Base-by-base conservation (phyloP, 92 coral and sea anemone species). In the Zoanthus sansibaricus region DNA sequence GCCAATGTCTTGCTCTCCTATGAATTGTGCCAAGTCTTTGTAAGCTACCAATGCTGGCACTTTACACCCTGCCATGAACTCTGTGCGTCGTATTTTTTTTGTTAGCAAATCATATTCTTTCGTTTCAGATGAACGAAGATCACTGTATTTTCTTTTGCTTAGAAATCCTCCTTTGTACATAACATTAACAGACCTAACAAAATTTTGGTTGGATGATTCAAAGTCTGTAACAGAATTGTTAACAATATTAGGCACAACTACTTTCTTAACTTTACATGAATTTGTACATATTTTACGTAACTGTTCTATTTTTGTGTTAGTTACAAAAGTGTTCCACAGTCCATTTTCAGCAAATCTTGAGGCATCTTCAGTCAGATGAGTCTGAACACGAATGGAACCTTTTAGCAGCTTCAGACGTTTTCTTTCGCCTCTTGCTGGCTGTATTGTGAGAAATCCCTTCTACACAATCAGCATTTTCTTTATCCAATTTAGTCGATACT, bases 21-120 rank as follows among this genome's bases (percentile, higher is more conserved):
- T 82, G 84, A 92, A 92, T 83, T 89, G 87, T 90, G 90, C 90
- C 71, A 92, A 52, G 71, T 87, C 91, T 89, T 90, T 89, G 88
- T 92, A 87, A 32, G 91, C 82, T 76, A 87, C 84, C 64, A 87
- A 76, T 75, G 89, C 83, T 18, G 93, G 93, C 67, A 91, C 69
- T 70, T 72, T 82, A 79, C 94, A 88, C 56, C 89, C 78, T 67
- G 71, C 77, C 76, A 61, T 71, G 78, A 90, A 90, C 79, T 80
- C 90, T 77, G 90, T 87, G 80, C 87, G 82, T 18, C 86, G 51
- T 82, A 72, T 75, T 80, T 75, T 90, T 56, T 82, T 82, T 17
- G 83, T 82, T 72, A 77, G 62, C 11, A 74, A 45, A 75, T 86
- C 93, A 82, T 80, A 90, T 3, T 86, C 88, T 76, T 84, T 84